Base-by-base conservation (phyloP, 1,140 invertebrate genomes). In the Brachionus rotundiformis region DNA sequence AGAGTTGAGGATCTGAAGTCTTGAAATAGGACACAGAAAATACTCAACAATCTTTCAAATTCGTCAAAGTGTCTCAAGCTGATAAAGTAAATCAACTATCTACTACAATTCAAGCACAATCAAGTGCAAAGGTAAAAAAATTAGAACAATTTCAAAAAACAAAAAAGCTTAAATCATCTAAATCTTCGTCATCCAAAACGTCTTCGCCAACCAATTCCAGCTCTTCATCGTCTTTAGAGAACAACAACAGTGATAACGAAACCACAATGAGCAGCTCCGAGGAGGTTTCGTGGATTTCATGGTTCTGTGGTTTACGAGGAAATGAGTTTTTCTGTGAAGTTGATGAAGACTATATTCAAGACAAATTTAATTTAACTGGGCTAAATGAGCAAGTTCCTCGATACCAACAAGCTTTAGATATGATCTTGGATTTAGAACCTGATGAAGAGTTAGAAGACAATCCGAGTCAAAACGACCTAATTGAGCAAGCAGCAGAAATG, bases 291-390 rank as follows among this genome's bases (percentile, higher is more conserved):
- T 99, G 97, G 97, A 99, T 99, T 89, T 95, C 95, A 83, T 99
- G 97, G 97, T 99, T 99, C 89, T 99, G 97, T 90, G 95, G 95
- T 82, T 91, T 99, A 83, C 91, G 96, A 84, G 97, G 97, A 86
- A 99, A 99, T 91, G 97, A 99, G 90, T 99, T 98, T 89, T 99
- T 98, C 86, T 99, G 97, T 89, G 97, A 98, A 91, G 96, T 99
- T 79, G 98, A 99, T 88, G 97, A 99, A 88, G 98, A 99, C 89
- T 99, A 99, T 86, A 99, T 99, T 87, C 97, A 99, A 89, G 98
- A 99, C 88, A 98, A 99, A 90, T 99, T 99, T 88, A 99, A 99
- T 90, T 91, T 99, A 88, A 99, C 98, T 77, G 98, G 98, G 71
- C 91, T 99, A 81, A 98, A 97, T 91, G 98, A 99, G 87, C 96